Percentiles rank a stretch among this genome's conserved stretches.
Evolutionary conservation across 1,140 invertebrate genomes (phyloP).

Genomic region (Zaprionus kolodkinae): DNA sequence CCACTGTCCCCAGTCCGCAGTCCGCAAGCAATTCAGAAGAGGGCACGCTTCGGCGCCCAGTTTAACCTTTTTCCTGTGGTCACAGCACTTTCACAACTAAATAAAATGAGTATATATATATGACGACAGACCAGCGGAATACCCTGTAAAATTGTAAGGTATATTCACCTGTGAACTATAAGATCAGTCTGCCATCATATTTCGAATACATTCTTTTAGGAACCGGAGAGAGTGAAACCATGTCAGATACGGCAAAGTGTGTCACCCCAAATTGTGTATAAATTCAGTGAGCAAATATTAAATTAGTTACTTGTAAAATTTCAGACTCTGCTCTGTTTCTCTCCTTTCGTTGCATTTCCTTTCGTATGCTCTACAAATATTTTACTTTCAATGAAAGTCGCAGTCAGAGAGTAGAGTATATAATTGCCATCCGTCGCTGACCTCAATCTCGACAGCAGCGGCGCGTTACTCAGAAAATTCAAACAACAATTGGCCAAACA

Average conservation of each 20-base stretch:
- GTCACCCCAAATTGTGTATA: slow-evolving; percentile 4
- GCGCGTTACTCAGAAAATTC: slow-evolving; percentile 56
- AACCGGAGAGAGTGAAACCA: neutral
- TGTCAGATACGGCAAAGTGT: neutral
- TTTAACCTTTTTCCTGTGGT: slow-evolving; percentile 68
- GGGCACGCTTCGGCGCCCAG: slow-evolving; percentile 67
- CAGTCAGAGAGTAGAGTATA: slow-evolving; percentile 26
- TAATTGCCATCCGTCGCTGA: slow-evolving; percentile 61
- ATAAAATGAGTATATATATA: slow-evolving; percentile 25
- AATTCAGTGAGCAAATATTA: slow-evolving; percentile 68
- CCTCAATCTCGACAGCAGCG: slow-evolving; percentile 54
- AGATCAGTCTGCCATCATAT: too few relatives aligned
- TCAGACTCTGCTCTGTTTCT: slow-evolving; percentile 35
- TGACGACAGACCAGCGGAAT: neutral
- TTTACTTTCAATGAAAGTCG: slow-evolving; percentile 80
- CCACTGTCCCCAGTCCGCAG: neutral
- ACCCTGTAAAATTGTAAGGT: slow-evolving; percentile 8
- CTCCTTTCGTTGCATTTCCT: slow-evolving; percentile 79
- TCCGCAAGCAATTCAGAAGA: slow-evolving; percentile 29
- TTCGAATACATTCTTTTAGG: neutral
- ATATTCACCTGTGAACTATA: neutral
- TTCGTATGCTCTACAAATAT: slow-evolving; percentile 73
- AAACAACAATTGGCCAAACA: slow-evolving; percentile 37
- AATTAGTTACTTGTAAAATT: slow-evolving; percentile 49
- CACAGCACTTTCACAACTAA: slow-evolving; percentile 70